Conservation (phyloP, 2,113 vertebrate genomes). For the Myanophis thanlyinensis region DNA sequence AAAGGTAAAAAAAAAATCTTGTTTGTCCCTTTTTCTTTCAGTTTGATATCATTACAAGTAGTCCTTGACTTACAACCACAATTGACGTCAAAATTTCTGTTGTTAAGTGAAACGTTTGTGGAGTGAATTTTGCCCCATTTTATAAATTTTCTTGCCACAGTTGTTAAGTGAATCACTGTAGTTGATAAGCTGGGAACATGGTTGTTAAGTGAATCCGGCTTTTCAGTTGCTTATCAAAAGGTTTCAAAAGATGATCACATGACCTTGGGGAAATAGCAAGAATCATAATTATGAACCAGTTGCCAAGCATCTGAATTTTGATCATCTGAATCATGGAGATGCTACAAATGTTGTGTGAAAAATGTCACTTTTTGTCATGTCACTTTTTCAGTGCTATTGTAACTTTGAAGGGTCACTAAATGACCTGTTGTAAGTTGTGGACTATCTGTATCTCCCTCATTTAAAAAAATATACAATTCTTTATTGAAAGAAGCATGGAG, state of each 20-base stretch:
- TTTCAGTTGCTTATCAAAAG: not conserved
- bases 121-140: not conserved
- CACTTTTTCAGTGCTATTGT: no score
- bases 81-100: not conserved
- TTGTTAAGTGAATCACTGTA: not conserved
- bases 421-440: no score
- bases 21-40: not conserved
- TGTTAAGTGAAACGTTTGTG: not conserved
- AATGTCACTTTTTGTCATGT: no score
- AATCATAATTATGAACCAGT: not conserved
- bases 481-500: not conserved
- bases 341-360: no score
- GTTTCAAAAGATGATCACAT: not conserved
- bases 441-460: no score
- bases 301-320: no score
- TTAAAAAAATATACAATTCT: not conserved
- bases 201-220: not conserved
- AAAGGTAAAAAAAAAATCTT: conserved; percentile 76
- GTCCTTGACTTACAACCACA: not conserved
- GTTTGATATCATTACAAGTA: not conserved
- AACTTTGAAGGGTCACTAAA: no score
- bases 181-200: not conserved
- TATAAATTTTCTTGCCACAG: not conserved
- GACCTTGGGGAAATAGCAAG: not conserved
- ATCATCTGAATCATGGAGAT: no score